A percentile compares a stretch with the other conserved stretches of the same genome.
phyloP scores from a whole-genome alignment of 1,140 invertebrate genomes.

The Daktulosphaira vitifoliae region DNA sequence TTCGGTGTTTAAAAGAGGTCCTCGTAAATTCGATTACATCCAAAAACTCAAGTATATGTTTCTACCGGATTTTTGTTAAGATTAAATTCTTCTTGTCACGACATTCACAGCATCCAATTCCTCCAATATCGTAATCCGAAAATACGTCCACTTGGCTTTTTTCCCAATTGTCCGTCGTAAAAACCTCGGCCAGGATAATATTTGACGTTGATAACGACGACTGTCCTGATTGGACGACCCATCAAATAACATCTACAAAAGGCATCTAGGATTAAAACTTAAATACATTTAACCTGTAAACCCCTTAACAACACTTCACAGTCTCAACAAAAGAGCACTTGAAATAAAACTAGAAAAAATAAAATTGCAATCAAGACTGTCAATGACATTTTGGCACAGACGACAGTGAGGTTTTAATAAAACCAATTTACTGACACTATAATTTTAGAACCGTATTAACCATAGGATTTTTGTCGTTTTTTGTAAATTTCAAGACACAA shows the following conservation, averaged over 20 bases:
- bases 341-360: no score
- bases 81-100: conserved; percentile 32
- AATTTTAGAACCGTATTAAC: no score
- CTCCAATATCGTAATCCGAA: conserved; percentile 26
- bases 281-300: no score
- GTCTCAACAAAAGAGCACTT: no score
- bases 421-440: no score
- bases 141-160: conserved; percentile 28
- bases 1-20: conserved; percentile 8
- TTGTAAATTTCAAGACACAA: no score
- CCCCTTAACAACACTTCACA: no score
- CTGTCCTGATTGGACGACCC: conserved; percentile 13
- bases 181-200: conserved; percentile 27
- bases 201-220: conserved; percentile 15
- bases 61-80: conserved; percentile 25
- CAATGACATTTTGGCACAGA: no score
- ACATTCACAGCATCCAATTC: conserved; percentile 9
- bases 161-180: conserved; percentile 30
- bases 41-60: neutral
- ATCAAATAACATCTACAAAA: conserved; percentile 1
- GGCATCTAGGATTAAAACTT: neutral
- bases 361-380: no score
- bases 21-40: conserved; percentile 30
- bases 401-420: no score
- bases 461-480: no score